These are phyloP conservation scores for Callithrix jacchus DNA, from an alignment of 2,113 vertebrate genomes.

Conservation along the genomic window DNA sequence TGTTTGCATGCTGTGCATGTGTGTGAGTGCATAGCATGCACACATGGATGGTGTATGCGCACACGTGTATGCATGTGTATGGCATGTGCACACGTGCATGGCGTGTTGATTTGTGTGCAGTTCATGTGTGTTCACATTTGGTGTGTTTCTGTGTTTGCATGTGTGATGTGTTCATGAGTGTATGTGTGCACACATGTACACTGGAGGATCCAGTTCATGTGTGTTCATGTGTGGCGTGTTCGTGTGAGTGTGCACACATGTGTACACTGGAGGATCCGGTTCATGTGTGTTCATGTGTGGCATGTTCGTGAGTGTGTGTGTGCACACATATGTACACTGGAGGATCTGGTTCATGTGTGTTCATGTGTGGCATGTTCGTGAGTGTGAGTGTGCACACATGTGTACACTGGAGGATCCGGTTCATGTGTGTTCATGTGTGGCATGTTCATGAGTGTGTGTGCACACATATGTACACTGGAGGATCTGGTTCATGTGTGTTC, in stretches of 20 bases:
- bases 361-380: too few relatives aligned
- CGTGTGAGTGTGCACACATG: background rate
- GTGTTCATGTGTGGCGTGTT: background rate
- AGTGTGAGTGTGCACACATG: too few relatives aligned
- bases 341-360: too few relatives aligned
- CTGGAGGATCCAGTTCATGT: background rate
- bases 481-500: too few relatives aligned
- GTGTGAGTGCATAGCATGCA: fast-evolving
- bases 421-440: background rate
- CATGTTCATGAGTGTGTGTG: background rate
- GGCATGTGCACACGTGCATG: background rate
- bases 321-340: fast-evolving
- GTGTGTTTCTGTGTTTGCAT: too few relatives aligned
- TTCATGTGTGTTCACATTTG: too few relatives aligned
- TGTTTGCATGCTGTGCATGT: background rate
- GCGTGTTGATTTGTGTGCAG: fast-evolving
- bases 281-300: background rate
- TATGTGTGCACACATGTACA: too few relatives aligned
- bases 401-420: background rate
- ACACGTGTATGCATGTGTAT: background rate
- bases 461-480: fast-evolving
- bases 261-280: too few relatives aligned
- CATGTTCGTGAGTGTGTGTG: background rate
- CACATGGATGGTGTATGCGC: too few relatives aligned
- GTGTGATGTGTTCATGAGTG: too few relatives aligned